These are phyloP conservation scores for Napeogenes sylphis DNA, from an alignment of 2,888 invertebrate species.

Conservation along the genomic window DNA sequence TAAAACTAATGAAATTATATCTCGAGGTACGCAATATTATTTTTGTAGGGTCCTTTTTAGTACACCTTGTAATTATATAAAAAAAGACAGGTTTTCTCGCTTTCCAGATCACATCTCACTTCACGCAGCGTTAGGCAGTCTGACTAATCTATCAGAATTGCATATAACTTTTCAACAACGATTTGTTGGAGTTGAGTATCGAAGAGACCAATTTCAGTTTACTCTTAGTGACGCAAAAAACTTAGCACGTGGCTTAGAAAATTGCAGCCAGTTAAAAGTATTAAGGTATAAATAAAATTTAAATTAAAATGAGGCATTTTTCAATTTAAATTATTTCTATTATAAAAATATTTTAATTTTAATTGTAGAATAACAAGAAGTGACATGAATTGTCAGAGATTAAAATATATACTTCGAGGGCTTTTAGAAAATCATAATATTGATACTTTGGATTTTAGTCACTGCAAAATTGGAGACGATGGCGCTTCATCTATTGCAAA, in stretches of 20 bases:
- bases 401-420: conserved; percentile 67
- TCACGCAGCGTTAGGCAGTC: conserved; percentile 69
- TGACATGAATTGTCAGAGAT: conserved; percentile 67
- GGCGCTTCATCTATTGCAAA: conserved; percentile 80
- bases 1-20: conserved; percentile 44
- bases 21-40: conserved; percentile 46
- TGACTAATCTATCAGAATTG: conserved; percentile 61
- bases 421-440: conserved; percentile 60
- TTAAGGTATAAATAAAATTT: conserved; percentile 47
- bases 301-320: neutral
- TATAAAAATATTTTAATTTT: conserved; percentile 1
- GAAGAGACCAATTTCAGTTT: conserved; percentile 70
- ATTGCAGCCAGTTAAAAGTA: conserved; percentile 54
- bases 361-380: conserved; percentile 63
- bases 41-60: neutral
- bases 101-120: conserved; percentile 71
- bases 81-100: neutral
- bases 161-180: conserved; percentile 65
- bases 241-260: conserved; percentile 64
- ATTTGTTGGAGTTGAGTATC: conserved; percentile 57
- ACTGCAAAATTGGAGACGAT: conserved; percentile 79
- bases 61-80: neutral
- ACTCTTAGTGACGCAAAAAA: conserved; percentile 71
- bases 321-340: neutral
- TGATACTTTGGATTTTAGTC: conserved; percentile 79